These are phyloP conservation scores for Xiphias gladius DNA, from an alignment of 2,113 vertebrate species.

Conservation along the genomic window DNA sequence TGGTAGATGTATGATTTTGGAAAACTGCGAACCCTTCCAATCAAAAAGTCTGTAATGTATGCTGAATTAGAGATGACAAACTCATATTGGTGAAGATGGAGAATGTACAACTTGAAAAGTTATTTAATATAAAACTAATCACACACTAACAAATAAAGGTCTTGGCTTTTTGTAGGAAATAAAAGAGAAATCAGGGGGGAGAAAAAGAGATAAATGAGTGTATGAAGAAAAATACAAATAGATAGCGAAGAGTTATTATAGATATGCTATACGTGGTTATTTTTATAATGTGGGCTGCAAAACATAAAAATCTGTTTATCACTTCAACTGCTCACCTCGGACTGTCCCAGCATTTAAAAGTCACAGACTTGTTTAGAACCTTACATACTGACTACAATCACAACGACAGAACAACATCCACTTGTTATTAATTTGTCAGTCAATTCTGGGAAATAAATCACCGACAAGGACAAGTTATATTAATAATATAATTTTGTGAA, in stretches of 20 bases:
- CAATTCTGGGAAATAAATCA: neutral
- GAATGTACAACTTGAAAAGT: constrained; percentile 59
- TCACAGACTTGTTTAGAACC: neutral
- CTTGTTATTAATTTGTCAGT: neutral
- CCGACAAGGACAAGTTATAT: neutral
- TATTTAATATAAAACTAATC: constrained; percentile 65
- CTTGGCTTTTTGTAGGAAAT: constrained; percentile 49
- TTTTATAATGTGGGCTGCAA: no score
- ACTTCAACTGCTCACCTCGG: no score
- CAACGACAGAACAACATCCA: neutral
- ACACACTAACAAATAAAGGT: constrained; percentile 63
- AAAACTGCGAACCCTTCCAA: constrained; percentile 46
- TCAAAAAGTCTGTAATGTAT: constrained; percentile 27
- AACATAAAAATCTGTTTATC: no score
- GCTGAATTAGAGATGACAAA: constrained; percentile 46
- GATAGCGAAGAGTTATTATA: neutral
- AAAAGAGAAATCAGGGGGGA: constrained; percentile 13
- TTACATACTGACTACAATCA: neutral
- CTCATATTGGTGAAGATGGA: constrained; percentile 52
- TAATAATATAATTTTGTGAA: neutral
- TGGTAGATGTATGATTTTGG: constrained; percentile 7
- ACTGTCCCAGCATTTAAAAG: no score
- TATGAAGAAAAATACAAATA: constrained; percentile 61
- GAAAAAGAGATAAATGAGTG: neutral
- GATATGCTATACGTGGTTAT: no score